Base-by-base conservation (phyloP, 2,888 invertebrate genomes). In the Lepidonotus clava region DNA sequence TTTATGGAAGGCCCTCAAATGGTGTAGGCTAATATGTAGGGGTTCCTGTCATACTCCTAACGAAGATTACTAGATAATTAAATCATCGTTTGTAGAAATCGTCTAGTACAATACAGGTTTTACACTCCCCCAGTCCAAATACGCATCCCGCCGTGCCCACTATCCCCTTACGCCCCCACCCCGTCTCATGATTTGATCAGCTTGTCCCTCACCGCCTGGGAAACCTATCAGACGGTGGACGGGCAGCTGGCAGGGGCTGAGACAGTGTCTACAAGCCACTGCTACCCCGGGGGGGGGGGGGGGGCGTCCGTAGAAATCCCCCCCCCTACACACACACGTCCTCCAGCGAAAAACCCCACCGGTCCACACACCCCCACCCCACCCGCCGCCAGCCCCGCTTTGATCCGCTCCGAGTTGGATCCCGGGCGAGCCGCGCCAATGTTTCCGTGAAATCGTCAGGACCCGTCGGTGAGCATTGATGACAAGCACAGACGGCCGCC, bases 401-500 rank as follows among this genome's bases (percentile, higher is more conserved):
- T 71, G 71, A 71, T 71, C 71, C 71, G 21, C 71, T 18, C 21
- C 38, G 71, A 71, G 71, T 80, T 80, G 41, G 80, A 80, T 80
- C 80, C 46, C 21, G 24, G 51, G 80, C 46, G n/a, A n/a, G 80
- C 21, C 28, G 80, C 51, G 71, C 71, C 71, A 80, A 80, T 80
- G 51, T 80, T 80, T 80, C 80, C 80, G 51, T 80, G 80, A 80
- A 80, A 80, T 80, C 80, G 80, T 32, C 80, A 80, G 80, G 80
- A 80, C 41, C 41, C 51, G 46, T 46, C 18, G 46, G 80, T 34
- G 11, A 18, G 46, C 80, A 46, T 80, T 80, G 80, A 80, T 51
- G 51, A 80, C 51, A 80, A 80, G 80, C 80, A 51, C 80, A 36
- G 80, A 80, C 46, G 80, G 46, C 80, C 51, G 46, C n/a, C 11